Base-by-base conservation (phyloP, 2,888 invertebrate species). In the Habroteleia sp. region DNA sequence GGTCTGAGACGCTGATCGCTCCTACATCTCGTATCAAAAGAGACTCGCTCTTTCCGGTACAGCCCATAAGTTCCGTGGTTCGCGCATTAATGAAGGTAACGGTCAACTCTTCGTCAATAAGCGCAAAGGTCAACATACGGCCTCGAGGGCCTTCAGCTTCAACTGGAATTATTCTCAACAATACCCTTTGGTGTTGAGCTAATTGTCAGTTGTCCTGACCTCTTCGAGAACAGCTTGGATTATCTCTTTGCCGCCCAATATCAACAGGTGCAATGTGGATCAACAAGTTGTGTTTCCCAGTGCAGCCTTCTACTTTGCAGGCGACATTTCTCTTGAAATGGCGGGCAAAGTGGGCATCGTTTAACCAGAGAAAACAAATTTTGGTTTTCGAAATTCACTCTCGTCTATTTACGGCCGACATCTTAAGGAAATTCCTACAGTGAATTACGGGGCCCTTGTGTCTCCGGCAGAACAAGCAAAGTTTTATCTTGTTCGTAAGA, bases 21-120 rank as follows among this genome's bases (percentile, higher is more conserved):
- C 41, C 23, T 8, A 41, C 6, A 5, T 23, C 41, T 8, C 23
- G 20, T 23, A 35, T 8, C 23, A 23, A 41, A 1, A 41, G 8
- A 20, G 11, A 8, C 20, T 41, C 20, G 20, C 6, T 2, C 2
- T 8, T 13, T 23, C 20, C 41, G 20, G 2, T 1, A 41, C 6
- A 13, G 13, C 23, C 23, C 0, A 41, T 41, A 1, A 13, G 14
- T 20, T 23, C 6, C 1, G 41, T 23, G 2, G 8, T 2, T n/a
- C 20, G 8, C 11, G 41, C 23, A 3, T 41, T 11, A 4, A 44
- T 13, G 1, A 44, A 13, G 2, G 25, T 44, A 1, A 44, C 11
- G 11, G 44, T 27, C 11, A 27, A 44, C 1, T 27, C 44, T 7
- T 44, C 44, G 8, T 44, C 44, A 1, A 44, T 16, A 7, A 44